A percentile compares a stretch with the other conserved stretches of the same genome.
Evolutionary conservation across 2,888 invertebrate species (phyloP).

Genomic region (Hyposoter didymator): DNA sequence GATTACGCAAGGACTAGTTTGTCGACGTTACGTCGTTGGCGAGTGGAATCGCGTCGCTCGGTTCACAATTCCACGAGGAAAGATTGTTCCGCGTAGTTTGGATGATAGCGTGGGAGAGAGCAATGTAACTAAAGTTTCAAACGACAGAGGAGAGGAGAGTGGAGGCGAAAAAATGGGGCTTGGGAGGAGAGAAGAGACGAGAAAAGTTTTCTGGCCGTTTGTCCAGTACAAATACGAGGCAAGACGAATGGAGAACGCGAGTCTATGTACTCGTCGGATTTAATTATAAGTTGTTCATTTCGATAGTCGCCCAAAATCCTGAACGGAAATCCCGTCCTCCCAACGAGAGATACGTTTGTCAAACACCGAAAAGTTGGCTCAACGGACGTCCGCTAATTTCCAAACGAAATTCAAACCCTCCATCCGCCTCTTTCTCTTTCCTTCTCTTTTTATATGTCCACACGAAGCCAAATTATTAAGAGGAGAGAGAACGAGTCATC

Average conservation of each 20-base stretch:
- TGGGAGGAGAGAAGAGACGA: neutral
- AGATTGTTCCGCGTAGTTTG: slow-evolving; percentile 3
- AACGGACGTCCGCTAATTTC: slow-evolving; percentile 17
- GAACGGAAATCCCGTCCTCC: neutral
- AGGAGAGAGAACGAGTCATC: slow-evolving; percentile 6
- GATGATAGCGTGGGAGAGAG: slow-evolving; percentile 5
- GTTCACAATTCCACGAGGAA: neutral
- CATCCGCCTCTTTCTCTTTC: neutral
- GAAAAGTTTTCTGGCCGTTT: slow-evolving; percentile 52
- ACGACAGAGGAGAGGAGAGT: neutral
- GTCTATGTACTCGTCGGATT: slow-evolving; percentile 42
- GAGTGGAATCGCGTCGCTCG: neutral
- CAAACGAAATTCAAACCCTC: slow-evolving; percentile 3
- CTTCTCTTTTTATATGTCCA: neutral
- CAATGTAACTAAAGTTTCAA: slow-evolving; percentile 35
- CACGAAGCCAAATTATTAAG: neutral
- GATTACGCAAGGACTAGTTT: neutral
- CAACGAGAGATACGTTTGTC: slow-evolving; percentile 4
- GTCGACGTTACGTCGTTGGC: neutral
- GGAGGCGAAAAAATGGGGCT: slow-evolving; percentile 2
- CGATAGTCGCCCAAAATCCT: slow-evolving; percentile 25
- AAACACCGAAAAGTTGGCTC: neutral
- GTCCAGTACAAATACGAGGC: slow-evolving; percentile 52
- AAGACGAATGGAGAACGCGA: slow-evolving; percentile 1
- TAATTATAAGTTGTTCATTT: slow-evolving; percentile 62